These are phyloP conservation scores for Parasteatoda tepidariorum DNA, from an alignment of 1,140 invertebrate genomes.

Conservation along the genomic window DNA sequence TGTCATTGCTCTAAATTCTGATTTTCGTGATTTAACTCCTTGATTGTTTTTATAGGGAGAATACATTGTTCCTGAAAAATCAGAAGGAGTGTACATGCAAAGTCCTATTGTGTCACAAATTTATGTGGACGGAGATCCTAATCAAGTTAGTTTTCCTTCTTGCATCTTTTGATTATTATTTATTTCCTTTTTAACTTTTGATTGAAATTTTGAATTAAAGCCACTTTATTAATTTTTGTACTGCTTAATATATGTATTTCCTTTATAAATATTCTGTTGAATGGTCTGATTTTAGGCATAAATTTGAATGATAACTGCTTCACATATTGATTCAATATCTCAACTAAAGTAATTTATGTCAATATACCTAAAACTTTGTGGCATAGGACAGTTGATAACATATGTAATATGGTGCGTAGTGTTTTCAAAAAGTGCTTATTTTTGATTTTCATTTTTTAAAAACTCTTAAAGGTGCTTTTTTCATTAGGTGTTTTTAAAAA, in stretches of 20 bases:
- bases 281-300: background rate
- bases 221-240: background rate
- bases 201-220: background rate
- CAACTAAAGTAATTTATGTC: no score
- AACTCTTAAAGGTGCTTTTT: no score
- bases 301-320: background rate
- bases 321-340: no score
- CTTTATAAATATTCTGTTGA: background rate
- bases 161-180: background rate
- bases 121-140: constrained; percentile 70
- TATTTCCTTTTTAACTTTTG: background rate
- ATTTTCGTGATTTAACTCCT: no score
- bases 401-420: no score
- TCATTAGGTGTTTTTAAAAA: no score
- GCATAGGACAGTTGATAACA: no score
- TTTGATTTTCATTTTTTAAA: no score
- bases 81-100: constrained; percentile 72
- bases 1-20: no score
- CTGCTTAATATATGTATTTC: background rate
- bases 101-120: constrained; percentile 69
- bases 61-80: constrained; percentile 74
- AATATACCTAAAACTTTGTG: no score
- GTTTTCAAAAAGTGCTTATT: no score
- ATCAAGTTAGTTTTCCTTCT: constrained; percentile 63
- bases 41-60: constrained; percentile 70